Evolutionary conservation across 2,888 invertebrate species (phyloP), one percentile per base, ranked within the genome.

Genomic region (Empis livida): DNA sequence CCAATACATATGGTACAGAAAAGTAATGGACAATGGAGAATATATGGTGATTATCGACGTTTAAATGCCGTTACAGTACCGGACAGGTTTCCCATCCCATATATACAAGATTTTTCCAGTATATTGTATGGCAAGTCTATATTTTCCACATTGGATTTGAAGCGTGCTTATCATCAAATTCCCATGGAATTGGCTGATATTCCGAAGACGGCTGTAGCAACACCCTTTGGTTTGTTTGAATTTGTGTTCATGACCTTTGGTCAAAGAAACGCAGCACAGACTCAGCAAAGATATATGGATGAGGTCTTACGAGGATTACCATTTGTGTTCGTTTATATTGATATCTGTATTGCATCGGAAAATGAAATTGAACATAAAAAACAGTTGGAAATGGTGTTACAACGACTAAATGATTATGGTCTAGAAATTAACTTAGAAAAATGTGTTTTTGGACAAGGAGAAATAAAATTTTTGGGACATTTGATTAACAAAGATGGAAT

Each of bases 191-290:
- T 46, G 2, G 42, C 44, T 8, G 53, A 52, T 15, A 51, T 55
- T 14, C 23, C 43, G 1, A 51, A 53, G 45, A 50, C 49, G 3
- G 47, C 49, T 1, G 58, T 64, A 8, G 58, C 49, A 1, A 63
- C 63, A 3, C 61, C 63, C 0, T 63, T 63, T 45, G 61, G 61
- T 1, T 46, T 64, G 3, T 65, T 56, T 46, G 63, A 64, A 50
- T 62, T 56, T 43, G 30, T 51, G 1, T 42, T 16, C 5, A 63
- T 64, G 62, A 51, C 57, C 1, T 64, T 64, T 46, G 62, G 62
- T 1, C 51, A 65, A 2, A 47, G 58, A 1, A 63, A 62, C 42
- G 60, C 61, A 3, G 59, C 56, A 6, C 59, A 60, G 40, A 61
- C 61, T 0, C 67, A 64, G 46, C 60, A 61, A 51, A 49, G 62